A percentile compares a stretch with the other conserved stretches of the same genome.
phyloP scores from a whole-genome alignment of 2,888 invertebrate genomes.

The Ornithoptera priamus region DNA sequence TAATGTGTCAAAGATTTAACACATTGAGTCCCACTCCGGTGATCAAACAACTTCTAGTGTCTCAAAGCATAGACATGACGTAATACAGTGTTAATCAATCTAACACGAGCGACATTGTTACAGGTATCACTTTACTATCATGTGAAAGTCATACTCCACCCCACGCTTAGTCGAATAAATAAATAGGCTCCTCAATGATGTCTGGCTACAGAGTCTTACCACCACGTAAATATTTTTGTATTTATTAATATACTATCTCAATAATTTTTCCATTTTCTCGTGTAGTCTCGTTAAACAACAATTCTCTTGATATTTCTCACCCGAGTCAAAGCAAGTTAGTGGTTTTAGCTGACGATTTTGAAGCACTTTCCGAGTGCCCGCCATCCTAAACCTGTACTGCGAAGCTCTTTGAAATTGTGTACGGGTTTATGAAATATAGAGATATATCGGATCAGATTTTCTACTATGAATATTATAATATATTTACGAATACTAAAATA shows the following conservation, averaged over 20 bases:
- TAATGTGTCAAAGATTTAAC: no score
- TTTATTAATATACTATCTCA: not conserved
- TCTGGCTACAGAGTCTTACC: not conserved
- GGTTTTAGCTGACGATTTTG: constrained; percentile 14
- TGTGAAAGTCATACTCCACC: no score
- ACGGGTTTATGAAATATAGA: not conserved
- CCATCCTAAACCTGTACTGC: not conserved
- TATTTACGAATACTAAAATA: no score
- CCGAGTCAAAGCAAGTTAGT: constrained; percentile 9
- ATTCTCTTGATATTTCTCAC: not conserved
- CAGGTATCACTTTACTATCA: no score
- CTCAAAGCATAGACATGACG: no score
- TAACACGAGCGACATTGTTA: no score
- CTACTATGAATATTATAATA: no score
- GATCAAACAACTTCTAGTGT: no score
- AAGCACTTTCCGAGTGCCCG: constrained; percentile 15
- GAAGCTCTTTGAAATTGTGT: not conserved
- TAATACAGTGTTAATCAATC: no score
- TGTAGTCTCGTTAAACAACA: not conserved
- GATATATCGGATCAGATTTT: not conserved
- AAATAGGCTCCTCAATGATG: not conserved
- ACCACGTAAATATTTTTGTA: not conserved
- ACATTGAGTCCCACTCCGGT: no score
- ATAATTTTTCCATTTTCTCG: not conserved
- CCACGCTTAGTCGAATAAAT: no score